These are phyloP conservation scores for Acrobeloides nanus DNA, from an alignment of 2,888 invertebrate species.

Conservation along the genomic window DNA sequence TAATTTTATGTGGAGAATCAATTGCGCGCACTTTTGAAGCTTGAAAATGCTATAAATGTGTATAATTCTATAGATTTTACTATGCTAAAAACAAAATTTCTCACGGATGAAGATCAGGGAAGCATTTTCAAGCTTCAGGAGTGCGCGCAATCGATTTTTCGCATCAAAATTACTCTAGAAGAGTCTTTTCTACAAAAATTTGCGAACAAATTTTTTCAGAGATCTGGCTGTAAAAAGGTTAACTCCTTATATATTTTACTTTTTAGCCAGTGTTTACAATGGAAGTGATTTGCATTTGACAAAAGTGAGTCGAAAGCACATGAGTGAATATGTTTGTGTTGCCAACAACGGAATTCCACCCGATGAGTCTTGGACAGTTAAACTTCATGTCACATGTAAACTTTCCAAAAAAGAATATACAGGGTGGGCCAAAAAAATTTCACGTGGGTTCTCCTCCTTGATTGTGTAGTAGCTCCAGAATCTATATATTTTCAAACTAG, in stretches of 20 bases:
- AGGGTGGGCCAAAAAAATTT: too few species aligned
- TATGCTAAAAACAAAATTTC: too few species aligned
- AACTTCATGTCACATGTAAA: conserved; percentile 51
- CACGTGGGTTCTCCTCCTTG: too few species aligned
- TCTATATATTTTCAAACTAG: too few species aligned
- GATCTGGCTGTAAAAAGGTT: not conserved
- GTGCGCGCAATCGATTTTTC: too few species aligned
- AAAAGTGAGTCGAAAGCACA: conserved; percentile 47
- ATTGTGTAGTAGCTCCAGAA: too few species aligned
- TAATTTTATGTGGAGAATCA: too few species aligned
- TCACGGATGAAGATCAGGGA: too few species aligned
- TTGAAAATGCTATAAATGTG: too few species aligned
- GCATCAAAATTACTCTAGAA: conserved; percentile 13
- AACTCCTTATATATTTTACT: not conserved
- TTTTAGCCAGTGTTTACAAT: conserved; percentile 47
- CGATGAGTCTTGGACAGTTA: conserved; percentile 51
- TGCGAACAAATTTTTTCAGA: not conserved
- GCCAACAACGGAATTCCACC: conserved; percentile 52
- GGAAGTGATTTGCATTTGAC: conserved; percentile 42
- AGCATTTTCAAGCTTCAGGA: too few species aligned
- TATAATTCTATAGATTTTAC: too few species aligned
- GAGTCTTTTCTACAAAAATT: conserved; percentile 8
- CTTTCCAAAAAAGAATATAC: conserved; percentile 13
- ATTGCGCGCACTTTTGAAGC: too few species aligned
- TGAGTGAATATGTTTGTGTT: conserved; percentile 52